These are phyloP conservation scores for Zaprionus capensis DNA, from an alignment of 1,140 invertebrate genomes.

Conservation along the genomic window DNA sequence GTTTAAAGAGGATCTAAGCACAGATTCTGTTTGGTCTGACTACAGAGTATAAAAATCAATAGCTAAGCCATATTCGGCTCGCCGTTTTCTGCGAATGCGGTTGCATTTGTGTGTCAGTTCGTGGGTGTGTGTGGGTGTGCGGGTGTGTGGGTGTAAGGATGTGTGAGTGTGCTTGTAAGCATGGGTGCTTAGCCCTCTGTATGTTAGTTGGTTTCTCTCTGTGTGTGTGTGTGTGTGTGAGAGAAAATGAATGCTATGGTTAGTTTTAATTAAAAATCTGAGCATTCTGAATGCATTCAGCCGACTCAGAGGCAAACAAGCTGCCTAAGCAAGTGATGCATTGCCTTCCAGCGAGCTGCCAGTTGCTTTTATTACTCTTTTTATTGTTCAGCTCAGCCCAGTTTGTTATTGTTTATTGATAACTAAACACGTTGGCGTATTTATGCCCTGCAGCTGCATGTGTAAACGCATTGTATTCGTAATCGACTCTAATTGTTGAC, in stretches of 20 bases:
- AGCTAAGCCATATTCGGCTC: slow-evolving; percentile 3
- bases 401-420: slow-evolving; percentile 9
- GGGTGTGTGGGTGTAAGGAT: not conserved
- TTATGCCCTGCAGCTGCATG: not conserved
- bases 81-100: not conserved
- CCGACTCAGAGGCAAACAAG: slow-evolving; percentile 6
- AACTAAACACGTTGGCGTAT: not conserved
- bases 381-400: not conserved
- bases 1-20: not conserved
- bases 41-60: not conserved
- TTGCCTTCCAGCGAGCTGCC: not conserved
- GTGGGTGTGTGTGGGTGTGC: not conserved
- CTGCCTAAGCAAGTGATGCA: not conserved
- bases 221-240: not conserved
- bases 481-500: not conserved
- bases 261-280: slow-evolving; percentile 13
- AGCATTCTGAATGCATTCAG: slow-evolving; percentile 8
- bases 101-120: not conserved
- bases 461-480: not conserved
- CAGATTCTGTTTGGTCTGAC: not conserved
- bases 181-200: not conserved
- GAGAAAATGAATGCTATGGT: slow-evolving; percentile 1
- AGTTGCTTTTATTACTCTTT: not conserved
- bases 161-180: slow-evolving; percentile 1
- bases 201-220: not conserved